phyloP scores from a whole-genome alignment of 2,113 vertebrate species.

The Dromas ardeola region DNA sequence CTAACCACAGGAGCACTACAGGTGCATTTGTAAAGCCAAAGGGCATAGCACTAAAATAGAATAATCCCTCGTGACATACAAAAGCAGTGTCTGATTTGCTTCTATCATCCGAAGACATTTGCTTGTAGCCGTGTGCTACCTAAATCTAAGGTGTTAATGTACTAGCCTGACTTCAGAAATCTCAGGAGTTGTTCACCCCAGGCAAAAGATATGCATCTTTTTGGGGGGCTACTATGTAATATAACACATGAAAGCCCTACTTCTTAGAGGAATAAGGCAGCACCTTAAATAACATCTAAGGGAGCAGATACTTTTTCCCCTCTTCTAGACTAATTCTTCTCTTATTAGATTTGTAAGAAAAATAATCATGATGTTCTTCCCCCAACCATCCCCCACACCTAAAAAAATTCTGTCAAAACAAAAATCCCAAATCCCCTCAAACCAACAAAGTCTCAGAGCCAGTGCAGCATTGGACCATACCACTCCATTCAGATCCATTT shows the following conservation, averaged over 20 bases:
- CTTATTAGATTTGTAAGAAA: neutral
- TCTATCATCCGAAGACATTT: slow-evolving; percentile 63
- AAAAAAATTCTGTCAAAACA: neutral
- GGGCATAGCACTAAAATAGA: slow-evolving; percentile 62
- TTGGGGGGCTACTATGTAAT: neutral
- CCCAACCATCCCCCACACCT: neutral
- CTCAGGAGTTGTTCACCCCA: slow-evolving; percentile 63
- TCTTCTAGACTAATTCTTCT: neutral
- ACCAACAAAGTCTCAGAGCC: neutral
- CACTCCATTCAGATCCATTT: neutral
- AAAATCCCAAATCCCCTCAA: neutral
- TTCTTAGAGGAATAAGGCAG: neutral
- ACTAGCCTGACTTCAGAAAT: slow-evolving; percentile 69
- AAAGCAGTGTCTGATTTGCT: slow-evolving; percentile 73
- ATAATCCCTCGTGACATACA: slow-evolving; percentile 69
- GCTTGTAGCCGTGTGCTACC: slow-evolving; percentile 52
- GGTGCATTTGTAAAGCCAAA: slow-evolving; percentile 67
- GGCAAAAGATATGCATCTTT: slow-evolving; percentile 56
- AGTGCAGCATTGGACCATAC: neutral
- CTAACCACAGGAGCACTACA: slow-evolving; percentile 49
- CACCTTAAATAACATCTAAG: neutral
- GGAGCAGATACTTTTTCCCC: neutral
- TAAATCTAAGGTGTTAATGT: slow-evolving; percentile 76
- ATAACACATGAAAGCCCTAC: neutral
- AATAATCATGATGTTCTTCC: neutral